Base-by-base conservation (phyloP, 2,888 invertebrate genomes). In the Desoria tigrina region DNA sequence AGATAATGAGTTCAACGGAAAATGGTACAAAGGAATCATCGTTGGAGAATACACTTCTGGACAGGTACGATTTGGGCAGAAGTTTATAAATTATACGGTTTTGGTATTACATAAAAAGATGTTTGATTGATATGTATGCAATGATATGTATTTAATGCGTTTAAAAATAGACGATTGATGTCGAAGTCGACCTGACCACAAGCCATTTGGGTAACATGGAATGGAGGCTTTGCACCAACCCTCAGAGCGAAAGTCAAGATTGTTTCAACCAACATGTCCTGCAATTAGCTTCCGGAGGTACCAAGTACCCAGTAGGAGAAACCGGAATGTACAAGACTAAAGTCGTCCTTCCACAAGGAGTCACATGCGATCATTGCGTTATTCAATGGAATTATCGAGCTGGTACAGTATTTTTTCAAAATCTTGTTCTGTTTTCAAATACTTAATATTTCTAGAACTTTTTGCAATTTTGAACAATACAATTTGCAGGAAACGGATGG, bases 171-270 rank as follows among this genome's bases (percentile, higher is more conserved):
- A 14, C 18, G 2, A 42, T 57, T 21, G 42, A 57, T 21, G 18
- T 57, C 11, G 11, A 18, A 11, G 32, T 57, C 7, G 57, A 57
- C 32, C 42, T 57, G 39, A 57, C 57, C 39, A 57, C 55, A 23
- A 49, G 55, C 16, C 50, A 61, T 23, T 16, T 51, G 50, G 49
- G 59, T 4, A 16, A 16, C 9, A 49, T 59, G 50, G 50, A 59
- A 49, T 59, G 45, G 28, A 45, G 50, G 14, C 51, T 73, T 14
- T 76, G 76, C 59, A 74, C 74, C 9, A 73, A 76, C 58, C 62
- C 73, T 50, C 42, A 26, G 56, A 14, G 21, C 50, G 54, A 69
- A 51, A 55, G 54, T 16, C 55, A 45, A 4, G 73, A 74, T 1
- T 32, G 74, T 32, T 61, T 64, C 4, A 68, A 72, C 23, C 2